phyloP scores from a whole-genome alignment of 2,888 invertebrate genomes.

The Thera obeliscata region DNA sequence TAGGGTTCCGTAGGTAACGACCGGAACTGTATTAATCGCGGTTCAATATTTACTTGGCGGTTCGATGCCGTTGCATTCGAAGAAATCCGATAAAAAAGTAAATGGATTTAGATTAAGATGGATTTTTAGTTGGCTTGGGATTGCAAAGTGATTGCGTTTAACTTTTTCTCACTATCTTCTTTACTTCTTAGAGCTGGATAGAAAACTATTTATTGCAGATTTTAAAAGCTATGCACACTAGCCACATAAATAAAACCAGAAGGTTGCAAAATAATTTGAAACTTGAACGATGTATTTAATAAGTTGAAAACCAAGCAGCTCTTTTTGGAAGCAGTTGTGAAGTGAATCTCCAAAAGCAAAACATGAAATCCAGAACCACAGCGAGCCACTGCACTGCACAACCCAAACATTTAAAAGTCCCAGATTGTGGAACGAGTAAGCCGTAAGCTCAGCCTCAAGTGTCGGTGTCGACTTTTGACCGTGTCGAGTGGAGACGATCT shows the following conservation, averaged over 20 bases:
- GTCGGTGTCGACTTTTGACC: constrained; percentile 80
- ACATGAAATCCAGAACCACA: constrained; percentile 18
- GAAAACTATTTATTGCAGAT: no score
- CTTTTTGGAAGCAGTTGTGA: background rate
- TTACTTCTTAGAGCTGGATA: background rate
- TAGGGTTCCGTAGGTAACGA: constrained; percentile 65
- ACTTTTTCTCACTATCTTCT: background rate
- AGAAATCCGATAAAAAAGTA: constrained; percentile 17
- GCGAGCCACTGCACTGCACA: background rate
- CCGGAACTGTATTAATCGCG: constrained; percentile 63
- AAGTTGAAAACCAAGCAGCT: no score
- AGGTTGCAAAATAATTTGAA: no score
- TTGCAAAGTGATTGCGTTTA: background rate
- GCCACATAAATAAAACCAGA: no score
- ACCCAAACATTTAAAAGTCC: constrained; percentile 24
- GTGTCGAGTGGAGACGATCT: constrained; percentile 80
- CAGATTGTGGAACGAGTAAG: constrained; percentile 32
- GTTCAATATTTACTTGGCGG: constrained; percentile 65
- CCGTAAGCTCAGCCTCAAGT: constrained; percentile 24
- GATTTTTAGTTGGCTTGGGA: constrained; percentile 9
- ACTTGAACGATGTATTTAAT: no score
- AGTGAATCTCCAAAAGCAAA: background rate
- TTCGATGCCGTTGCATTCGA: constrained; percentile 37
- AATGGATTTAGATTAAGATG: constrained; percentile 13
- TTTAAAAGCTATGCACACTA: background rate